Percentiles rank a stretch among this genome's conserved stretches.
phyloP scores from a whole-genome alignment of 2,113 vertebrate genomes.

The Spilogale gracilis region DNA sequence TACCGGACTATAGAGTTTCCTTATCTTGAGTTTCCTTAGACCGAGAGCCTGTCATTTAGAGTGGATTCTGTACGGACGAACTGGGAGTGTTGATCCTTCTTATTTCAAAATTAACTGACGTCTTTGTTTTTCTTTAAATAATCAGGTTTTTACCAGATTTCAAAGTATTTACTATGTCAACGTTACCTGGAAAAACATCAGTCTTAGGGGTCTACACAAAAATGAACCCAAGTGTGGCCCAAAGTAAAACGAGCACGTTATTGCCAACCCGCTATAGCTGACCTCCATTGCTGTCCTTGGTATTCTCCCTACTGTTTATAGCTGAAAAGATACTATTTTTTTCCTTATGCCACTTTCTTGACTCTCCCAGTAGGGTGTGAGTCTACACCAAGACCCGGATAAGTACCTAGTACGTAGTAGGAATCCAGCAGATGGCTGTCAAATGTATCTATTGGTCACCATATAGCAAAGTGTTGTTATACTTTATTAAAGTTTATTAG shows the following conservation, averaged over 20 bases:
- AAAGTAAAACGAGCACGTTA: neutral
- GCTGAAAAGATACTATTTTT: neutral
- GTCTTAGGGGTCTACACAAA: neutral
- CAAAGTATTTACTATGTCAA: neutral
- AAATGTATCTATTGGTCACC: neutral
- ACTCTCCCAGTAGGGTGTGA: neutral
- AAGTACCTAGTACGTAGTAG: neutral
- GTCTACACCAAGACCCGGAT: neutral
- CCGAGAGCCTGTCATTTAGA: neutral
- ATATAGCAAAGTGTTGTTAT: neutral
- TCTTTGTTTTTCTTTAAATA: neutral
- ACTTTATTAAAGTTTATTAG: neutral
- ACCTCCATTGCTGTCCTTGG: neutral
- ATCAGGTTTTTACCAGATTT: neutral
- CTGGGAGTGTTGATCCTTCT: neutral
- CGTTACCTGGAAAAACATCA: neutral
- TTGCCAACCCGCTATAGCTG: neutral
- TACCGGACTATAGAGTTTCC: neutral
- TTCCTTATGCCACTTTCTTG: neutral
- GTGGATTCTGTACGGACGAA: neutral
- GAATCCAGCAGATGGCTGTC: neutral
- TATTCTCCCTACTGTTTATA: neutral
- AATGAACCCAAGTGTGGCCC: neutral
- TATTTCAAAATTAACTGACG: neutral
- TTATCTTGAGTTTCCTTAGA: neutral